phyloP scores from a whole-genome alignment of 64 coral and sea anemone species.

The Actinia tenebrosa region DNA sequence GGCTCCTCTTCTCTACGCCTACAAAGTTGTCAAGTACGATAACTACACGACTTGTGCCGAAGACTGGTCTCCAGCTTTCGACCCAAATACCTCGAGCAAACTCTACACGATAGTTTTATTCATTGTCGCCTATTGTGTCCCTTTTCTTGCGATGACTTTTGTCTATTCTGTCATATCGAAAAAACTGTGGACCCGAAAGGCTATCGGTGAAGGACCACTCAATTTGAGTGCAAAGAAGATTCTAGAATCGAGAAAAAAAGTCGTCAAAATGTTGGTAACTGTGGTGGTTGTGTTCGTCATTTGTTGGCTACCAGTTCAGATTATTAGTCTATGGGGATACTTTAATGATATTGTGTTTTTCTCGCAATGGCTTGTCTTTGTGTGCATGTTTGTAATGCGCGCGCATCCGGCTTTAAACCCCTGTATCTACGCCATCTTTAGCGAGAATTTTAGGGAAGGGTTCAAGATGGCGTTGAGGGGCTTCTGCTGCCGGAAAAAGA shows the following conservation, averaged over 20 bases:
- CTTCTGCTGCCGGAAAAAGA: slow-evolving; percentile 1
- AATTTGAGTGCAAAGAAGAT: slow-evolving; percentile 9
- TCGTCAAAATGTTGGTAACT: slow-evolving; percentile 56
- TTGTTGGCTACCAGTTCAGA: slow-evolving; percentile 43
- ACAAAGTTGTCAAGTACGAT: slow-evolving; percentile 4
- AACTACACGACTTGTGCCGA: slow-evolving; percentile 16
- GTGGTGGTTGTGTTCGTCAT: slow-evolving; percentile 38
- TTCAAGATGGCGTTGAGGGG: slow-evolving; percentile 30
- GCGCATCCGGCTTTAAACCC: slow-evolving; percentile 45
- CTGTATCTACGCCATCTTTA: slow-evolving; percentile 46
- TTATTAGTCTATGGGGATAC: slow-evolving; percentile 20
- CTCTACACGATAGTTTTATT: slow-evolving; percentile 45
- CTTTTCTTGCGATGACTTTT: slow-evolving; percentile 27
- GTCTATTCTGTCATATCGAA: slow-evolving; percentile 40
- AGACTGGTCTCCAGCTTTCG: slow-evolving; percentile 30
- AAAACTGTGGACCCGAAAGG: slow-evolving; percentile 32
- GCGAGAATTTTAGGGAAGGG: slow-evolving; percentile 53
- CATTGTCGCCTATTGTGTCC: slow-evolving; percentile 23
- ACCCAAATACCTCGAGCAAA: background rate
- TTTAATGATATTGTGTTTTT: background rate
- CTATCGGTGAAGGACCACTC: background rate
- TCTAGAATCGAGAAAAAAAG: slow-evolving; percentile 37
- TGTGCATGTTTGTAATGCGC: slow-evolving; percentile 41
- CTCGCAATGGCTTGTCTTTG: background rate
- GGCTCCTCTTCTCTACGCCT: slow-evolving; percentile 30